Base-by-base conservation (phyloP, 2,888 invertebrate genomes). In the Ditula angustiorana region DNA sequence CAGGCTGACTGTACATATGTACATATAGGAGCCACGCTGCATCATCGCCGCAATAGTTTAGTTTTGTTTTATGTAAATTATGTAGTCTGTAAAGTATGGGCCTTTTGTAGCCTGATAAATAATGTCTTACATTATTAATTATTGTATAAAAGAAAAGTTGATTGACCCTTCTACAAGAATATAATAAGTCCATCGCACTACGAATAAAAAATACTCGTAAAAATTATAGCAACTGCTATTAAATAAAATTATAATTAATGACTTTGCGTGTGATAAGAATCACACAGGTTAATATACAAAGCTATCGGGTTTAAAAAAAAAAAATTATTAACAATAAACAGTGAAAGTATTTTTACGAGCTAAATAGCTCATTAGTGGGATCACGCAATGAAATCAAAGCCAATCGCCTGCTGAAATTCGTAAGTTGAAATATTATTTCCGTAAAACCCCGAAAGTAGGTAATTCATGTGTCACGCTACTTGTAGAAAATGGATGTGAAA, bases 401-500 rank as follows among this genome's bases (percentile, higher is more conserved):
- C n/a, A 44, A 58, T 35, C 63, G 24, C 19, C 28, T 23, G 4
- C 7, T 44, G 24, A 57, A 63, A 52, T 19, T 49, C 3, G 10
- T 11, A 19, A n/a, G 19, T 55, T 37, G 21, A 37, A 49, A 26
- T 19, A 13, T 53, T 23, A n/a, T 7, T 23, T 10, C 26, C 53
- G 26, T 55, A 16, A 53, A 46, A 46, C 44, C 24, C n/a, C 24
- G 16, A 46, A 46, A 53, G 53, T 41, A 10, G 10, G 30, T 30
- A 30, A 10, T 53, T 49, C 23, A 57, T 57, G 41, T 37, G 56
- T 57, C 56, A 62, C 62, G 62, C 56, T 50, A 62, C 24, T 16
- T 41, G 33, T 50, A 41, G 56, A 56, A 50, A 56, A 62, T 62
- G 47, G 37, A 56, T 62, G 56, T 23, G 56, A 46, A 61, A 62